These are phyloP conservation scores for Phaetusa simplex DNA, from an alignment of 2,113 vertebrate genomes.

Conservation along the genomic window DNA sequence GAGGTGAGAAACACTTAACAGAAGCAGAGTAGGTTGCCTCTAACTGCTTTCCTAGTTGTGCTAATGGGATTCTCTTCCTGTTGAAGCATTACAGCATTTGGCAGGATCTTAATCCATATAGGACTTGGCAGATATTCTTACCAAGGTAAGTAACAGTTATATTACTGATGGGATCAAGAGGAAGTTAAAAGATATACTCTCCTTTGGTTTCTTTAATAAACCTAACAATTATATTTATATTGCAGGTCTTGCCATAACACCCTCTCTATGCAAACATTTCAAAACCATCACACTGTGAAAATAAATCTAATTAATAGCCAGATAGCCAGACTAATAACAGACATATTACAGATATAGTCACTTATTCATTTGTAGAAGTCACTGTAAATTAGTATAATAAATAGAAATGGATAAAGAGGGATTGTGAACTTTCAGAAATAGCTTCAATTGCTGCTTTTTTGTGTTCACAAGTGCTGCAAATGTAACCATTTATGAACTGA, in stretches of 20 bases:
- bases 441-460: not conserved
- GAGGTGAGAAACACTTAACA: not conserved
- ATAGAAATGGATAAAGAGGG: not conserved
- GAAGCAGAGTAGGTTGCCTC: not conserved
- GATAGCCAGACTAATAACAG: not conserved
- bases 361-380: not conserved
- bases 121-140: not conserved
- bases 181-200: not conserved
- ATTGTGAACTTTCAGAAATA: not conserved
- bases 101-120: not conserved
- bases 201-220: not conserved
- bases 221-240: not conserved
- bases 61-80: not conserved
- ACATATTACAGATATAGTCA: not conserved
- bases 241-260: not conserved
- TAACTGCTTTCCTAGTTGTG: not conserved
- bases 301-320: not conserved
- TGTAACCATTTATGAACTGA: not conserved
- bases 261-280: not conserved
- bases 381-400: not conserved
- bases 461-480: not conserved
- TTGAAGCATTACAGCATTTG: not conserved
- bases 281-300: not conserved
- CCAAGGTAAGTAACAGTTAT: not conserved
- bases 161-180: not conserved